phyloP scores from a whole-genome alignment of 1,140 invertebrate species.

The Riptortus pedestris region DNA sequence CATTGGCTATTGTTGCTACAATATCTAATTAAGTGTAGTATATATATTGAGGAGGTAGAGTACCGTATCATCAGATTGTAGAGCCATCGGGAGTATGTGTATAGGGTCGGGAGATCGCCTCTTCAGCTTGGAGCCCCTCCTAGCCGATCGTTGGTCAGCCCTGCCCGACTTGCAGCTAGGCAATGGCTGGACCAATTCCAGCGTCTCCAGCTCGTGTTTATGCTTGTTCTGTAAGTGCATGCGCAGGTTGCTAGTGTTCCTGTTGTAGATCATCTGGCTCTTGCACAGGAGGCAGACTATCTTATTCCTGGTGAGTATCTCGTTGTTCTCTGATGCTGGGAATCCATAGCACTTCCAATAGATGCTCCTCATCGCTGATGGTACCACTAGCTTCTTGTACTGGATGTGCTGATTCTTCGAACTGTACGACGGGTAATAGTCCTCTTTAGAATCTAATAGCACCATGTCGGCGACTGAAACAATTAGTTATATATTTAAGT shows the following conservation, averaged over 20 bases:
- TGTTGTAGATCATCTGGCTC: slow-evolving; percentile 50
- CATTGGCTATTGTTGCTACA: too few species aligned
- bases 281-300: slow-evolving; percentile 52
- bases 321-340: slow-evolving; percentile 48
- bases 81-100: too few species aligned
- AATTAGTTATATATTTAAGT: too few species aligned
- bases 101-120: too few species aligned
- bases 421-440: background rate
- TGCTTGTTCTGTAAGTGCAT: slow-evolving; percentile 54
- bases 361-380: slow-evolving; percentile 49
- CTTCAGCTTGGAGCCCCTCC: background rate
- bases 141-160: slow-evolving; percentile 20
- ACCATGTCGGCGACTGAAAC: background rate
- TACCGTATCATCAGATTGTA: too few species aligned
- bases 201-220: slow-evolving; percentile 39
- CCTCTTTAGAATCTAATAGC: slow-evolving; percentile 7
- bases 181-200: slow-evolving; percentile 36
- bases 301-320: slow-evolving; percentile 51
- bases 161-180: slow-evolving; percentile 24
- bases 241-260: slow-evolving; percentile 50
- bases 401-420: slow-evolving; percentile 3
- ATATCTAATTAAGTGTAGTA: too few species aligned
- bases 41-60: too few species aligned
- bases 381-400: slow-evolving; percentile 45
- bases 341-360: slow-evolving; percentile 58